Evolutionary conservation across 2,113 vertebrate genomes (phyloP).

Genomic region (Nerophis lumbriciformis): DNA sequence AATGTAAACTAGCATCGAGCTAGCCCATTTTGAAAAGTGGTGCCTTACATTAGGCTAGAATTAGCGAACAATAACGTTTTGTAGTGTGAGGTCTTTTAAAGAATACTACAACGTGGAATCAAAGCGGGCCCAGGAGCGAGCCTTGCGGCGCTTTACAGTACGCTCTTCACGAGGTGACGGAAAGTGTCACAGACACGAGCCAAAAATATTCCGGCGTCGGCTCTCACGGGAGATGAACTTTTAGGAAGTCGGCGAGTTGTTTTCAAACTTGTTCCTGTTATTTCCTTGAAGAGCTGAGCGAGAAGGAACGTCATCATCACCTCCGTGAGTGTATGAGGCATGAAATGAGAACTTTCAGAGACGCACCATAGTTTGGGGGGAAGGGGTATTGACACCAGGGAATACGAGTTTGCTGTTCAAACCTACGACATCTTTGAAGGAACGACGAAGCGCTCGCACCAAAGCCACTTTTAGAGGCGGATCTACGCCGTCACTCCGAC

Average conservation of each 20-base stretch:
- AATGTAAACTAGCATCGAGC: too few relatives aligned
- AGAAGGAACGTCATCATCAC: background rate
- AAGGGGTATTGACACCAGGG: constrained; percentile 15
- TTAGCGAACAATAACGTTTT: too few relatives aligned
- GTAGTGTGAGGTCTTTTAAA: too few relatives aligned
- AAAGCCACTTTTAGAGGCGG: background rate
- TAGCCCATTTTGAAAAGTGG: too few relatives aligned
- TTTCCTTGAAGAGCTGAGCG: constrained; percentile 10
- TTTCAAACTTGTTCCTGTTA: background rate
- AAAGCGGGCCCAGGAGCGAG: background rate
- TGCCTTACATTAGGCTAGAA: too few relatives aligned
- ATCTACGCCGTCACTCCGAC: constrained; percentile 1
- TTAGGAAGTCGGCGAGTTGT: background rate
- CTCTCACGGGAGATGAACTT: constrained; percentile 10
- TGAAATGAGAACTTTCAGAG: too few relatives aligned
- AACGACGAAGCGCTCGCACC: background rate
- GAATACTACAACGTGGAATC: background rate
- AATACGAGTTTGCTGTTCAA: constrained; percentile 3
- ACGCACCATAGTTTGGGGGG: background rate
- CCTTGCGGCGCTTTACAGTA: constrained; percentile 4
- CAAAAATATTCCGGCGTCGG: background rate
- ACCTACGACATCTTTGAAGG: constrained; percentile 21
- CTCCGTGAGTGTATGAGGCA: too few relatives aligned
- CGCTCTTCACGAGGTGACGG: background rate
- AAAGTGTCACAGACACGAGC: background rate